phyloP scores from a whole-genome alignment of 1,140 invertebrate genomes.

The Drosophila setifemur region DNA sequence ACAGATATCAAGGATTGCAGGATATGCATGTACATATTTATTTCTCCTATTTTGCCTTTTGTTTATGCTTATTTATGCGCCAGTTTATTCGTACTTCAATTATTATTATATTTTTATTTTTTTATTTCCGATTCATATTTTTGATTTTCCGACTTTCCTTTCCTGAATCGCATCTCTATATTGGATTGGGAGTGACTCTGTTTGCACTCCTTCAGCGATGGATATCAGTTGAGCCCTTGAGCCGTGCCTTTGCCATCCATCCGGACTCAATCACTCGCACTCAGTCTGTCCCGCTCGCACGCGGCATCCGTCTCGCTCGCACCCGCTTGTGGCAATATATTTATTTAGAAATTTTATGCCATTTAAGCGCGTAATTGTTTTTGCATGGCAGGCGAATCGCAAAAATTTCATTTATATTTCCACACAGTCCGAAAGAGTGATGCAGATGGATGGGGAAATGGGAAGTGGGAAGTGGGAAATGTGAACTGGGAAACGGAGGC shows the following conservation, averaged over 20 bases:
- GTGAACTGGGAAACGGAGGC: background rate
- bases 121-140: background rate
- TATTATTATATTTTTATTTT: background rate
- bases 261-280: background rate
- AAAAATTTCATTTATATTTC: slow-evolving; percentile 64
- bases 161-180: background rate
- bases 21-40: no score
- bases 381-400: slow-evolving; percentile 44
- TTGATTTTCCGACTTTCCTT: background rate
- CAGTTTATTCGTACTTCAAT: background rate
- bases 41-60: no score
- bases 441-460: slow-evolving; percentile 1
- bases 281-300: background rate
- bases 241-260: background rate
- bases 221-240: slow-evolving; percentile 11
- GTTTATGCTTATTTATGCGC: no score
- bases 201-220: background rate
- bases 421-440: slow-evolving; percentile 1
- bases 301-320: background rate
- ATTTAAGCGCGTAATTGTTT: slow-evolving; percentile 76
- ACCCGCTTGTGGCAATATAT: slow-evolving; percentile 32
- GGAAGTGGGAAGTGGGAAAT: background rate
- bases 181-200: background rate
- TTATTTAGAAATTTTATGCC: slow-evolving; percentile 76
- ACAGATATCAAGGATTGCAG: no score